These are phyloP conservation scores for Grus americana DNA, from an alignment of 2,113 vertebrate genomes.

Conservation along the genomic window DNA sequence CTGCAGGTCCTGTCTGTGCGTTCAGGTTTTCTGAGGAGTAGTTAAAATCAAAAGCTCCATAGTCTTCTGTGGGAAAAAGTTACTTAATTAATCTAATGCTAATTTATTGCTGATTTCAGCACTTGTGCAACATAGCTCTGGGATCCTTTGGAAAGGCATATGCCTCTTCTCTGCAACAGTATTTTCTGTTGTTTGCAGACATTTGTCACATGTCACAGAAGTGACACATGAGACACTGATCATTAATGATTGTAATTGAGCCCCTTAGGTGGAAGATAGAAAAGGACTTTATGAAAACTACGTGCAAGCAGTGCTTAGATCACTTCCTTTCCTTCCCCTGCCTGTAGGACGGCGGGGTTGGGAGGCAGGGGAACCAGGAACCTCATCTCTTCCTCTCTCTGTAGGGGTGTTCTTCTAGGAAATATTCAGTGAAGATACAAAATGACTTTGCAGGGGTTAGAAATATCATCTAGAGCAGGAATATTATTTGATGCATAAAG, in stretches of 20 bases:
- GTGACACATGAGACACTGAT: rapidly evolving
- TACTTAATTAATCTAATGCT: not conserved
- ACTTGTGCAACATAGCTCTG: not conserved
- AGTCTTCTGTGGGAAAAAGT: not conserved
- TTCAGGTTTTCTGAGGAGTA: not conserved
- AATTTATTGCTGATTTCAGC: conserved; percentile 26
- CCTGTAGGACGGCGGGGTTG: rapidly evolving
- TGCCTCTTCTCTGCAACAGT: not conserved
- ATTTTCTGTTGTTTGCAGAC: not conserved
- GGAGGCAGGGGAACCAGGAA: not conserved
- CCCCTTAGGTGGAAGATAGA: not conserved
- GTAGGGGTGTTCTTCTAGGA: not conserved
- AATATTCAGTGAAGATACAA: not conserved
- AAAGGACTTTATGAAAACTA: not conserved
- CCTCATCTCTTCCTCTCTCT: not conserved
- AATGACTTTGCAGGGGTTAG: not conserved
- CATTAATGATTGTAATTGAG: not conserved
- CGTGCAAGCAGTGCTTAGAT: rapidly evolving
- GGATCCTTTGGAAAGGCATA: not conserved
- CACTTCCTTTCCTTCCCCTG: not conserved
- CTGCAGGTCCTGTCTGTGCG: not conserved
- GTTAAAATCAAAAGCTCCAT: not conserved
- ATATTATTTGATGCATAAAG: not conserved
- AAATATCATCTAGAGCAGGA: not conserved
- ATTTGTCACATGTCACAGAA: not conserved